These are phyloP conservation scores for Tetraodon nigroviridis DNA, from an alignment of 2,113 vertebrate genomes.

Conservation along the genomic window DNA sequence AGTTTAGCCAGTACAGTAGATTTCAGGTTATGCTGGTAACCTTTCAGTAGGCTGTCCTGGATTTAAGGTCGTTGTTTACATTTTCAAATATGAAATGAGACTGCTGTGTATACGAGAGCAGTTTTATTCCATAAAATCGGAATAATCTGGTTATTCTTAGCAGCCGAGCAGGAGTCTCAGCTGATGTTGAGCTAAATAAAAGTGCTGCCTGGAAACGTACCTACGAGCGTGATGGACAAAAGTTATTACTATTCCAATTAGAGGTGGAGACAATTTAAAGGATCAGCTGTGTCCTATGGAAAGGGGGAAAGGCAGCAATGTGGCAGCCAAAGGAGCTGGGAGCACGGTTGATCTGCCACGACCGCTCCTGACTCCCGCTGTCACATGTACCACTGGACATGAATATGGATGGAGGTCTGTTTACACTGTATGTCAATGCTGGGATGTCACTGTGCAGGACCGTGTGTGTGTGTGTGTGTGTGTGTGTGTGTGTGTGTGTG, in stretches of 20 bases:
- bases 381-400: slow-evolving; percentile 1
- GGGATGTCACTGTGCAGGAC: not conserved
- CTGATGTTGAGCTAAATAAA: too few relatives aligned
- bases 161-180: too few relatives aligned
- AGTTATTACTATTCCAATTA: too few relatives aligned
- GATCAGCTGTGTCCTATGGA: not conserved
- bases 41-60: not conserved
- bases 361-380: not conserved
- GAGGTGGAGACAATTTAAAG: too few relatives aligned
- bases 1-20: too few relatives aligned
- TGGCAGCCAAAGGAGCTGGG: not conserved
- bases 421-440: slow-evolving; percentile 4
- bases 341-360: not conserved
- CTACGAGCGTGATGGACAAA: too few relatives aligned
- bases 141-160: too few relatives aligned
- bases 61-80: too few relatives aligned
- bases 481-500: not conserved
- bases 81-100: too few relatives aligned
- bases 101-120: too few relatives aligned
- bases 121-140: too few relatives aligned
- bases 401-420: not conserved
- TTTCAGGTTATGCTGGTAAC: not conserved
- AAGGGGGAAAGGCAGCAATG: not conserved
- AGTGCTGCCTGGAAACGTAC: too few relatives aligned
- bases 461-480: not conserved